These are phyloP conservation scores for Liparis tanakae DNA, from an alignment of 2,797 vertebrate genomes.

Conservation along the genomic window DNA sequence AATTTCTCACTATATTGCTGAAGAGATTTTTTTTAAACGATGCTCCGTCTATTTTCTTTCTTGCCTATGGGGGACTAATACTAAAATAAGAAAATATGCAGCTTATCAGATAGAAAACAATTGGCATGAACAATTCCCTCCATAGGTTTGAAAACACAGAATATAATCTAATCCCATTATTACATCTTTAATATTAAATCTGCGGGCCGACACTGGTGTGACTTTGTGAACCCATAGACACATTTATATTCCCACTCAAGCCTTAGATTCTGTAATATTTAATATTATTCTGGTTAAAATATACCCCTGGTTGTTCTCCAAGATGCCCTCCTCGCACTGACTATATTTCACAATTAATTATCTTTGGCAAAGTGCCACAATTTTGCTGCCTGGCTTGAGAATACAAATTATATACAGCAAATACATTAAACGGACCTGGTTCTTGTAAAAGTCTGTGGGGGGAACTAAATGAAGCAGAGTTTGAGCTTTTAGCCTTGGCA, in stretches of 20 bases:
- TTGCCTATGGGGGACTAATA: neutral
- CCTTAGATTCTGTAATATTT: conserved; percentile 39
- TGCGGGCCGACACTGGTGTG: conserved; percentile 16
- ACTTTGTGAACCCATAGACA: conserved; percentile 33
- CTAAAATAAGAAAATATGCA: conserved; percentile 21
- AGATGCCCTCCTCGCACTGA: conserved; percentile 33
- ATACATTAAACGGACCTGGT: conserved; percentile 29
- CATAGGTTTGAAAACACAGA: conserved; percentile 30
- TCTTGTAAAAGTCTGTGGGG: conserved; percentile 20
- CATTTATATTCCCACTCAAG: conserved; percentile 37
- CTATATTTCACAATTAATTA: conserved; percentile 56
- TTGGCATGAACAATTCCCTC: conserved; percentile 15
- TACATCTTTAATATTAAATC: conserved; percentile 49
- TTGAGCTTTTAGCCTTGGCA: conserved; percentile 32
- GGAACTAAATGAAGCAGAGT: conserved; percentile 30
- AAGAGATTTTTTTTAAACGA: neutral
- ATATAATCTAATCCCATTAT: conserved; percentile 41
- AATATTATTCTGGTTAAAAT: conserved; percentile 46
- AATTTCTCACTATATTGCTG: neutral
- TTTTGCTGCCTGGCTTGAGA: conserved; percentile 24
- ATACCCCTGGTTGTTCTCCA: conserved; percentile 33
- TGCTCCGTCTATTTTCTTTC: neutral
- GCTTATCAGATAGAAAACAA: conserved; percentile 16
- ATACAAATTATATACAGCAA: conserved; percentile 53
- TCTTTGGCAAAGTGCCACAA: conserved; percentile 23